A percentile compares a stretch with the other conserved stretches of the same genome.
These are phyloP conservation scores for Tachina lurida DNA, from an alignment of 2,888 invertebrate species.

Conservation along the genomic window DNA sequence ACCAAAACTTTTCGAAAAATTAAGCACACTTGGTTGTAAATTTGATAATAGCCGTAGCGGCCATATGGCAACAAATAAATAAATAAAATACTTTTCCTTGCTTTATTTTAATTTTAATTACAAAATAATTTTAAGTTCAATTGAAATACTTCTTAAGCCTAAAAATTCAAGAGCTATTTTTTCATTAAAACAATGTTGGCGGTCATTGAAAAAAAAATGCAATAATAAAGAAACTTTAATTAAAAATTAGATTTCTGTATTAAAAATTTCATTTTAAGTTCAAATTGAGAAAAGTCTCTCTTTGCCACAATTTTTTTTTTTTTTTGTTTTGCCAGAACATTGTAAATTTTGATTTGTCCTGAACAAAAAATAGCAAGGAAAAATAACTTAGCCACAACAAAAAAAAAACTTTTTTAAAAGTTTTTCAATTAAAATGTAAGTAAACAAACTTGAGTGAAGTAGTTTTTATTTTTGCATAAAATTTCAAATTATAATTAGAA, in stretches of 20 bases:
- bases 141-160: too few species aligned
- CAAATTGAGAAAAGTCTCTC: slow-evolving; percentile 1
- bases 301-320: background rate
- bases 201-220: background rate
- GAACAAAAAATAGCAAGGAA: slow-evolving; percentile 20
- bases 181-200: background rate
- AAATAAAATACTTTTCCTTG: background rate
- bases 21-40: too few species aligned
- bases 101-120: background rate
- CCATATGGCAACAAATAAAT: background rate
- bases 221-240: background rate
- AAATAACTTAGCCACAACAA: slow-evolving; percentile 39
- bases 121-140: background rate
- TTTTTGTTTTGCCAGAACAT: too few species aligned
- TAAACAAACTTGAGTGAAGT: slow-evolving; percentile 43
- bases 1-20: too few species aligned
- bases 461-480: slow-evolving; percentile 15
- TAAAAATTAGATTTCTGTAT: background rate
- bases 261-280: slow-evolving; percentile 9
- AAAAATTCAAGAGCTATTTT: too few species aligned
- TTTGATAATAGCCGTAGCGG: too few species aligned
- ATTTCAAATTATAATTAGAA: slow-evolving; percentile 43
- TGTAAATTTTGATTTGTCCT: slow-evolving; percentile 32
- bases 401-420: slow-evolving; percentile 38
- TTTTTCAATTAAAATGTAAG: slow-evolving; percentile 60